Percentiles rank a stretch among this genome's conserved stretches.
These are phyloP conservation scores for Rhagoletis pomonella DNA, from an alignment of 1,140 invertebrate genomes.

Conservation along the genomic window DNA sequence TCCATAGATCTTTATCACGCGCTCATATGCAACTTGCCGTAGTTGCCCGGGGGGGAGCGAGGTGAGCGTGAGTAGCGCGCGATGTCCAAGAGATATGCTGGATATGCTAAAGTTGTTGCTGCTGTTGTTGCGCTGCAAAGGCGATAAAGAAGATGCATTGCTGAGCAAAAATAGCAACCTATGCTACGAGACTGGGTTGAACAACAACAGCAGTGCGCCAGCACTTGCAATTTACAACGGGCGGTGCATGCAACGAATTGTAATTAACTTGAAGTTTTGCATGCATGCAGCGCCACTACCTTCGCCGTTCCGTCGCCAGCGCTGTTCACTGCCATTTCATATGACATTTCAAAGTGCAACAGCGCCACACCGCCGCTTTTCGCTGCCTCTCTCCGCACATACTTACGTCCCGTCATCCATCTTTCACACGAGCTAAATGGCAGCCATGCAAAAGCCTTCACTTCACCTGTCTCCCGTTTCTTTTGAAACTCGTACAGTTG, in stretches of 20 bases:
- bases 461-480: constrained; percentile 33
- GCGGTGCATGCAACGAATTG: constrained; percentile 38
- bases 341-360: constrained; percentile 46
- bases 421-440: neutral
- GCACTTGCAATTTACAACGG: neutral
- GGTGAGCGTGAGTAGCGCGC: neutral
- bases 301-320: neutral
- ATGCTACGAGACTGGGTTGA: too few species aligned
- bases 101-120: constrained; percentile 10
- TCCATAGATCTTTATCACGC: constrained; percentile 49
- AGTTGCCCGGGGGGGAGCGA: neutral
- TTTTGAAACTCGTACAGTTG: constrained; percentile 3
- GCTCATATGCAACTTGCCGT: constrained; percentile 29
- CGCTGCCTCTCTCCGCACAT: neutral
- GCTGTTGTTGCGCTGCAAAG: constrained; percentile 12
- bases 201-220: neutral
- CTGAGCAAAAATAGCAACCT: neutral
- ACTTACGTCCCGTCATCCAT: too few species aligned
- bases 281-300: neutral
- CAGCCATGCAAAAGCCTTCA: neutral
- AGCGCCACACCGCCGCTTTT: neutral
- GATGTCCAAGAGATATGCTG: constrained; percentile 2
- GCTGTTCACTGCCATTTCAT: neutral
- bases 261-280: constrained; percentile 47
- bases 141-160: constrained; percentile 52